phyloP scores from a whole-genome alignment of 2,888 invertebrate species.

The Spilarctia lutea region DNA sequence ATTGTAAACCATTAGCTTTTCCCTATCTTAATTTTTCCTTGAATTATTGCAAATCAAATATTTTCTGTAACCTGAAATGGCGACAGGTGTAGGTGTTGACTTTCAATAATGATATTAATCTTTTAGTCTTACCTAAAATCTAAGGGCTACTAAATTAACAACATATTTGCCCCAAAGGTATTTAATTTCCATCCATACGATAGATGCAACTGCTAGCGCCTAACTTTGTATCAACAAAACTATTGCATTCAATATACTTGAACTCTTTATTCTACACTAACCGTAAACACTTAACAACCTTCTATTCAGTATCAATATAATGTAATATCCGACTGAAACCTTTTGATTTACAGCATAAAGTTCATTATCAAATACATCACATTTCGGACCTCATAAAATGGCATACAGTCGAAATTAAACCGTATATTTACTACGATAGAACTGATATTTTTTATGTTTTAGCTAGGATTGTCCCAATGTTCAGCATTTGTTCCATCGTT shows the following conservation, averaged over 20 bases:
- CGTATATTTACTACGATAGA: neutral
- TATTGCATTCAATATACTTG: conserved; percentile 54
- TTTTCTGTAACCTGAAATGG: no score
- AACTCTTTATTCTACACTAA: conserved; percentile 57
- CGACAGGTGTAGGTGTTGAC: neutral
- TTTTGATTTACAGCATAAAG: neutral
- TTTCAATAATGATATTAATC: no score
- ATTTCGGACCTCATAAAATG: neutral
- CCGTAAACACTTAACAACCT: conserved; percentile 59
- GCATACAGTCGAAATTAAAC: conserved; percentile 28
- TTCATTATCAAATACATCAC: conserved; percentile 6
- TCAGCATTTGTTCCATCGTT: conserved; percentile 75
- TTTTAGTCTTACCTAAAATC: no score
- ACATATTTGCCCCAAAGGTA: no score
- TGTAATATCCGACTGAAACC: conserved; percentile 11
- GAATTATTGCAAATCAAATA: no score
- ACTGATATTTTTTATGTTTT: conserved; percentile 21
- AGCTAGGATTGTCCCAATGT: conserved; percentile 42
- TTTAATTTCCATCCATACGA: neutral
- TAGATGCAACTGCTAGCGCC: conserved; percentile 27
- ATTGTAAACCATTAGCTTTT: no score
- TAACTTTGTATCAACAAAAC: conserved; percentile 42
- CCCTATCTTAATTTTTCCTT: no score
- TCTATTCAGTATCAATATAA: conserved; percentile 15
- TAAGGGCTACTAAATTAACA: neutral